phyloP scores from a whole-genome alignment of 2,797 vertebrate genomes.

The Lepus oiostolus region DNA sequence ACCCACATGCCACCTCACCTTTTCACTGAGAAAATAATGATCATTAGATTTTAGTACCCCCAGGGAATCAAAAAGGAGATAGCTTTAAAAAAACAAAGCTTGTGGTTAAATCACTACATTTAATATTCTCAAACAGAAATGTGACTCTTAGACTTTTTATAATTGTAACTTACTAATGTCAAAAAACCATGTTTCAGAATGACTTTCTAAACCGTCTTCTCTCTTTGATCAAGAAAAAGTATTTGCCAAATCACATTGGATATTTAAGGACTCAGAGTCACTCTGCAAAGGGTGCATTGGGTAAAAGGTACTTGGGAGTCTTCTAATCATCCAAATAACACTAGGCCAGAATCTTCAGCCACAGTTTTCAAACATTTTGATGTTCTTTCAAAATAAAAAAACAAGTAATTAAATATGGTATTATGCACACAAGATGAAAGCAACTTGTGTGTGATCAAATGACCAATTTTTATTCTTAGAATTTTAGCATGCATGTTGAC shows the following conservation, averaged over 20 bases:
- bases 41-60: constrained; percentile 1
- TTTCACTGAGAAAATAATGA: constrained; percentile 3
- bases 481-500: not conserved
- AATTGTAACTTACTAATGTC: constrained; percentile 39
- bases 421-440: not conserved
- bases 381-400: constrained; percentile 42
- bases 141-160: constrained; percentile 47
- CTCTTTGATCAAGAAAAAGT: not conserved
- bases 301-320: not conserved
- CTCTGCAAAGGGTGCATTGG: not conserved
- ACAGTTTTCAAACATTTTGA: constrained; percentile 17
- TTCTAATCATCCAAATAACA: not conserved
- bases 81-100: constrained; percentile 5
- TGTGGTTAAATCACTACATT: constrained; percentile 16
- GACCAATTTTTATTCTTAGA: not conserved
- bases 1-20: not conserved
- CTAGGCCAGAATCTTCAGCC: constrained; percentile 1
- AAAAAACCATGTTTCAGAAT: constrained; percentile 56
- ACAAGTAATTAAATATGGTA: not conserved
- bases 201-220: constrained; percentile 21
- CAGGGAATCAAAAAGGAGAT: not conserved
- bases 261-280: constrained; percentile 42
- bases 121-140: constrained; percentile 56
- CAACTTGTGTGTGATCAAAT: not conserved
- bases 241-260: constrained; percentile 30